Base-by-base conservation (phyloP, 2,797 vertebrate genomes). In the Hylomyscus alleni region DNA sequence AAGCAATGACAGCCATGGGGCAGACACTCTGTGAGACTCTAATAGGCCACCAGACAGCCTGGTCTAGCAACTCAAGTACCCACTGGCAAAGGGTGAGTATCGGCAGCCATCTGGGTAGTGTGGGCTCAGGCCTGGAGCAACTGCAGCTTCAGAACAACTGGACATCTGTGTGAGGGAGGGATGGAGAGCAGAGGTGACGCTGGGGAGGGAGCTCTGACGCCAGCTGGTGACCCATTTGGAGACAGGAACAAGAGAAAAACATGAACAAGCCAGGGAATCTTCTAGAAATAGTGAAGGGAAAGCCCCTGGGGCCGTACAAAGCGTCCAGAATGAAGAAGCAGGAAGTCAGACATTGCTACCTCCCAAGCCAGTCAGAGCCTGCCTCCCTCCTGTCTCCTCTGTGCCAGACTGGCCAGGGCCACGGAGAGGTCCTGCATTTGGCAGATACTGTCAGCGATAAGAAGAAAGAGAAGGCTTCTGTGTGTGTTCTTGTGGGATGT, bases 201-300 rank as follows among this genome's bases (percentile, higher is more conserved):
- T 37, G 56, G 20, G 15, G 29, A 82, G 58, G 60, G 44, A 40
- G 26, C 95, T 93, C 95, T 37, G 17, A 93, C 93, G 90, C 67
- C 84, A 52, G 22, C 34, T 60, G 73, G 37, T 97, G 95, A 96
- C 90, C 67, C 93, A 91, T 56, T 89, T 95, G 86, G 92, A 76
- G 72, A 84, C 34, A 80, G 83, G 62, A 95, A 81, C 52, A 87
- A 95, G 75, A 29, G 26, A 72, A 75, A 72, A 89, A 20, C 40
- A 58, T 50, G 26, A 91, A 72, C 20, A 90, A 96, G 37, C 56
- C 83, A 90, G 62, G 11, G 29, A 31, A 91, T 19, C 50, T 56
- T 93, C 91, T 69, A 13, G 17, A 89, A 89, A 76, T 40, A 47
- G 44, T 44, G 52, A 37, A 78, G 13, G 34, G 40, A 85, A 20